phyloP scores from a whole-genome alignment of 64 coral and sea anemone genomes.

The Acropora yongei region DNA sequence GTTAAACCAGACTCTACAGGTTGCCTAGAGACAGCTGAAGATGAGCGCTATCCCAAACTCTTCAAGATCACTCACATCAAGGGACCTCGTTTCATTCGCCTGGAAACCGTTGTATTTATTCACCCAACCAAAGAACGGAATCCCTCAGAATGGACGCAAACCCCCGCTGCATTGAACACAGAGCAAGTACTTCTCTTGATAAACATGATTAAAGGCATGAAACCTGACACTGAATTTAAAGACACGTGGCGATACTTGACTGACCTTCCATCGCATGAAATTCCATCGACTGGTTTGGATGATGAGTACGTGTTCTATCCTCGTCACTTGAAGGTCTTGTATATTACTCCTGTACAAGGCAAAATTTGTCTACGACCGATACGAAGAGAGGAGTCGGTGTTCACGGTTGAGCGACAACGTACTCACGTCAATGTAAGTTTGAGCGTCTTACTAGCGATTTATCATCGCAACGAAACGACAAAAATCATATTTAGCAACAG shows the following conservation, averaged over 20 bases:
- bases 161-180: slow-evolving; percentile 15
- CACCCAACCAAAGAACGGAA: neutral
- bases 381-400: neutral
- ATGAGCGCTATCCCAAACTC: slow-evolving; percentile 13
- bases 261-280: neutral
- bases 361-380: slow-evolving; percentile 15
- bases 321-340: slow-evolving; percentile 19
- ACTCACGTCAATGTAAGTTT: slow-evolving; percentile 1
- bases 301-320: neutral
- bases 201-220: slow-evolving; percentile 34
- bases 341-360: neutral
- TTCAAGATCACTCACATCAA: slow-evolving; percentile 12
- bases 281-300: neutral
- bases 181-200: slow-evolving; percentile 3
- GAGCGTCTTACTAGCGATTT: neutral
- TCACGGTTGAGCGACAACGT: neutral
- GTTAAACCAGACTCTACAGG: slow-evolving; percentile 30
- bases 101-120: slow-evolving; percentile 32
- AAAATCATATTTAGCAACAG: too few species aligned
- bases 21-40: slow-evolving; percentile 1
- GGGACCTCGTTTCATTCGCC: neutral
- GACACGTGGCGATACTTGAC: slow-evolving; percentile 18
- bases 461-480: neutral
- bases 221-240: neutral
- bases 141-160: neutral